A percentile compares a stretch with the other conserved stretches of the same genome.
phyloP scores from a whole-genome alignment of 1,140 invertebrate genomes.

The Chlorops oryzae region DNA sequence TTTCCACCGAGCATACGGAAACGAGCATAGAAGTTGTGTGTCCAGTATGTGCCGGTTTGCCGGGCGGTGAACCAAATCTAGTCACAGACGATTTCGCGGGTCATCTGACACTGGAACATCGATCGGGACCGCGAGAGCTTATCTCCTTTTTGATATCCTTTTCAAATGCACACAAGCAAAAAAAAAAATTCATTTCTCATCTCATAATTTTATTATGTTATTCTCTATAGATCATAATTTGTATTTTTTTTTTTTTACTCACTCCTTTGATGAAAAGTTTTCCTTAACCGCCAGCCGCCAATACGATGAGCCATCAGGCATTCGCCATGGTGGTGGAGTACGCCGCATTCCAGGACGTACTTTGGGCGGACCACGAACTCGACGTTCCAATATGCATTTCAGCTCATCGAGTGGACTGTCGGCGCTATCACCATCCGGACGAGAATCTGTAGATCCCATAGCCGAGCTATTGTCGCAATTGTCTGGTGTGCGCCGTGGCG shows the following conservation, averaged over 20 bases:
- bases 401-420: conserved; percentile 73
- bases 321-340: conserved; percentile 69
- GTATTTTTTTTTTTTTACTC: background rate
- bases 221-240: background rate
- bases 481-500: conserved; percentile 74
- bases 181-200: conserved; percentile 5
- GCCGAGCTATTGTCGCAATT: conserved; percentile 88
- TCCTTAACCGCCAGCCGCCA: conserved; percentile 54
- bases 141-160: conserved; percentile 79
- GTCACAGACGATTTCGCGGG: conserved; percentile 96
- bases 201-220: background rate
- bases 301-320: conserved; percentile 78
- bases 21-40: conserved; percentile 66
- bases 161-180: too few species aligned
- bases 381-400: conserved; percentile 87
- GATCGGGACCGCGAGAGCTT: conserved; percentile 76
- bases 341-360: conserved; percentile 78
- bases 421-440: conserved; percentile 72
- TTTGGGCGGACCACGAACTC: conserved; percentile 65
- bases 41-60: conserved; percentile 91
- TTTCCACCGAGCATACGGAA: conserved; percentile 57
- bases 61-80: conserved; percentile 93
- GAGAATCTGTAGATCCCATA: conserved; percentile 88
- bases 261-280: conserved; percentile 17
- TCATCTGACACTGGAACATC: conserved; percentile 91